Conservation (phyloP, 2,888 invertebrate species). For the Tricholauxania praeusta region DNA sequence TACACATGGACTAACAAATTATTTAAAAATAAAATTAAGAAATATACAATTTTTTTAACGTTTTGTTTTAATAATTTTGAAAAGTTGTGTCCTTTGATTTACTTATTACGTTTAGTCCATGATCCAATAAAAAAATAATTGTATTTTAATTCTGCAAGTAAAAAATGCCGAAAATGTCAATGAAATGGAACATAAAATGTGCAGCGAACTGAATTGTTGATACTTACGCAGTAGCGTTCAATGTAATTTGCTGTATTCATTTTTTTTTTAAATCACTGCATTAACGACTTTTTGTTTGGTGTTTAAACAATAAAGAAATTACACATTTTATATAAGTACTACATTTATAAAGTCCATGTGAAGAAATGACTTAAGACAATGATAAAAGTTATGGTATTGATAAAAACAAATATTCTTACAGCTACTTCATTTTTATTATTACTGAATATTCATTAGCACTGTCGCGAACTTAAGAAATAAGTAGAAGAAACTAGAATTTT, state of each 20-base stretch:
- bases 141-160: conserved; percentile 30
- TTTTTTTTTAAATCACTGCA: conserved; percentile 35
- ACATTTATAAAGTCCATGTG: conserved; percentile 49
- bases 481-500: no score
- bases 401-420: no score
- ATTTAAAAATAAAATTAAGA: conserved; percentile 36
- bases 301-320: conserved; percentile 31
- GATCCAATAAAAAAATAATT: conserved; percentile 36
- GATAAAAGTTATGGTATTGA: conserved; percentile 26
- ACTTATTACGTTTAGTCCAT: conserved; percentile 45
- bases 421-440: no score
- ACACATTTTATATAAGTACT: conserved; percentile 10
- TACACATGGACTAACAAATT: conserved; percentile 61
- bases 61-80: conserved; percentile 25
- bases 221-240: conserved; percentile 48
- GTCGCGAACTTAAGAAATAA: no score
- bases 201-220: conserved; percentile 43
- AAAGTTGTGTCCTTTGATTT: background rate
- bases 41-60: conserved; percentile 4
- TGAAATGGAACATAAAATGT: conserved; percentile 53
- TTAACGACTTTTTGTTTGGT: conserved; percentile 36
- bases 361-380: conserved; percentile 55
- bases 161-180: conserved; percentile 50
- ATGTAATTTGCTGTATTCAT: conserved; percentile 33
- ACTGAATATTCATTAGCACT: no score